Conservation (phyloP, 1,140 invertebrate genomes). For the Melipona quadrifasciata region DNA sequence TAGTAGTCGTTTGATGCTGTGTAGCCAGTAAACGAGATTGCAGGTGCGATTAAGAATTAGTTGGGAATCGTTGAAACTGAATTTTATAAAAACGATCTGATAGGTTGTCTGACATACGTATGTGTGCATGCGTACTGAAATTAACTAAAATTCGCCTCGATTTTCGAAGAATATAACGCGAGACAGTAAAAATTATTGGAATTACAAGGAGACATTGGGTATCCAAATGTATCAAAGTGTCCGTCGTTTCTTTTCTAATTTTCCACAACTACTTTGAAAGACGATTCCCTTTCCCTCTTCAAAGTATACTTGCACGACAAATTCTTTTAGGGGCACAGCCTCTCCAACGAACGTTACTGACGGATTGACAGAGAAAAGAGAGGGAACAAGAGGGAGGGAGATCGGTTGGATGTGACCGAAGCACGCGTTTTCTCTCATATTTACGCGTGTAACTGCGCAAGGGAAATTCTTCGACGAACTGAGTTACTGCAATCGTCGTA, state of each 20-base stretch:
- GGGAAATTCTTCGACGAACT: constrained; percentile 40
- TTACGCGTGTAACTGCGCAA: constrained; percentile 52
- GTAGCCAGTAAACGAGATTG: constrained; percentile 19
- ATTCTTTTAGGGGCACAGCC: not conserved
- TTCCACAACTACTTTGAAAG: not conserved
- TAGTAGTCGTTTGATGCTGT: not conserved
- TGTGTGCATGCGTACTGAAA: too few relatives aligned
- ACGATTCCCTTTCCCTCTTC: not conserved
- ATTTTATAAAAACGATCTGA: not conserved
- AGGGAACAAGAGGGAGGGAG: not conserved
- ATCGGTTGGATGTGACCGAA: constrained; percentile 42
- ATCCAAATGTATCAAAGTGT: not conserved
- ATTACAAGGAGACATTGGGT: not conserved
- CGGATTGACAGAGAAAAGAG: not conserved
- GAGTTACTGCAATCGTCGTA: constrained; percentile 54
- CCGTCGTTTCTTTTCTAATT: not conserved
- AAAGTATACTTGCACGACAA: not conserved
- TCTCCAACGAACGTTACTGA: not conserved
- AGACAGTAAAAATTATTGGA: not conserved
- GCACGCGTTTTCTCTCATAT: constrained; percentile 34
- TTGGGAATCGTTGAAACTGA: not conserved
- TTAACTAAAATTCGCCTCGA: not conserved
- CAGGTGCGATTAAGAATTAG: constrained; percentile 41
- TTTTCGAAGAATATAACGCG: not conserved
- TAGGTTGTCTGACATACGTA: too few relatives aligned